Evolutionary conservation across 2,888 invertebrate genomes (phyloP).

Genomic region (Lithodes maja): DNA sequence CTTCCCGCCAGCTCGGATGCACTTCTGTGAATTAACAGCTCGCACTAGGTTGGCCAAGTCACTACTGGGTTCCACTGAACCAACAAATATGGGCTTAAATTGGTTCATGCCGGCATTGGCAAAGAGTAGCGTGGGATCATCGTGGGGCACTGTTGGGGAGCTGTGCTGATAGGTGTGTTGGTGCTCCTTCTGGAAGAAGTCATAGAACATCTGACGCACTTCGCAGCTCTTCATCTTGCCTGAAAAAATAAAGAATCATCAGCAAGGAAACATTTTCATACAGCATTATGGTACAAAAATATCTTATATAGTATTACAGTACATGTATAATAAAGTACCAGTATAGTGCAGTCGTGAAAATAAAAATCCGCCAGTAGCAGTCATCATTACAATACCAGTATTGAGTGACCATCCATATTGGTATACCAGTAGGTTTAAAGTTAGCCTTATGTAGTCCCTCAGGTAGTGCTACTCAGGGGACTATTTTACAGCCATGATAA

Average conservation of each 20-base stretch:
- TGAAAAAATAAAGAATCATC: slow-evolving; percentile 35
- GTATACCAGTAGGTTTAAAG: too few species aligned
- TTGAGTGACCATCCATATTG: too few species aligned
- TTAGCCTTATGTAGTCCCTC: too few species aligned
- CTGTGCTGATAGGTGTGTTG: slow-evolving; percentile 96
- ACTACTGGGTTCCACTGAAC: slow-evolving; percentile 95
- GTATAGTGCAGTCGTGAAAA: too few species aligned
- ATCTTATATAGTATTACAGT: too few species aligned
- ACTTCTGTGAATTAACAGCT: slow-evolving; percentile 97
- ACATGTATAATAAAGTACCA: too few species aligned
- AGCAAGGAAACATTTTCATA: too few species aligned
- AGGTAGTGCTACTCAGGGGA: too few species aligned
- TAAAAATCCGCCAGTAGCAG: too few species aligned
- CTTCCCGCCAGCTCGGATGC: slow-evolving; percentile 99
- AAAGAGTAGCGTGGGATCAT: slow-evolving; percentile 98
- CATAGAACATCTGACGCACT: slow-evolving; percentile 88
- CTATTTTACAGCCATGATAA: too few species aligned
- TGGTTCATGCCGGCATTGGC: slow-evolving; percentile 99
- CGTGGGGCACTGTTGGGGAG: slow-evolving; percentile 96
- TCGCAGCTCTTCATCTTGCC: slow-evolving; percentile 80
- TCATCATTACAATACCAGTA: too few species aligned
- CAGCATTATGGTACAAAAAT: too few species aligned
- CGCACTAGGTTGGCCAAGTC: slow-evolving; percentile 93
- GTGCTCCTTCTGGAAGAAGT: slow-evolving; percentile 90
- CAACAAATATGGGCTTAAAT: slow-evolving; percentile 98